Base-by-base conservation (phyloP, 2,797 vertebrate genomes). In the Anomalospiza imberbis region DNA sequence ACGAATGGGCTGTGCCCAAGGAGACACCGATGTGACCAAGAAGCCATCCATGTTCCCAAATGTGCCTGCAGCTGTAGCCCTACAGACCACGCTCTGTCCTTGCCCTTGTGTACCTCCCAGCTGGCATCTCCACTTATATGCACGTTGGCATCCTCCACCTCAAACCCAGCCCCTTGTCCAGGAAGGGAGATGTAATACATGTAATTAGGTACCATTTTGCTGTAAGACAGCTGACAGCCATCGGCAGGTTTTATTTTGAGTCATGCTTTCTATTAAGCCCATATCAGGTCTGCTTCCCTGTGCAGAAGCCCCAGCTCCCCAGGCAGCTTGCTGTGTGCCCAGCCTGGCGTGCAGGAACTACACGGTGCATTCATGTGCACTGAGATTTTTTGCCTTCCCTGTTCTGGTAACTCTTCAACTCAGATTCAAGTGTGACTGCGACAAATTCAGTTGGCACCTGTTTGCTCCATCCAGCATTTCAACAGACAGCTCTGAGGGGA, bases 181-280 rank as follows among this genome's bases (percentile, higher is more conserved):
- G 88, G 91, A 77, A 83, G 62, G 36, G 42, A 91, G 57, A 47
- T 63, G 47, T 67, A 47, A 6, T 44, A 38, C 3, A 0, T 31
- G 78, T 45, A 61, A 74, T 84, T 61, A 72, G 71, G 50, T 44
- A 91, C 65, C 66, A 7, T 53, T 84, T 55, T 72, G 54, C 91
- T 61, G 72, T 47, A 32, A 80, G 62, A 54, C 44, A 73, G 67
- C 67, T 72, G 92, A 50, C 42, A 54, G 31, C 74, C 65, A 44
- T 7, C 13, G 13, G 36, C 92, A 61, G 53, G 86, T 93, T 96
- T 95, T 92, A 53, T 71, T 91, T 68, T 93, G 86, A 93, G 68
- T 94, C 81, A 68, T 3, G 8, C 74, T 94, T 85, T 89, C 21
- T 12, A 45, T 67, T 22, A 82, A 89, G 53, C 36, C 67, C 3